Base-by-base conservation (phyloP, 2,797 vertebrate genomes). In the Melanotaenia trifasciata region DNA sequence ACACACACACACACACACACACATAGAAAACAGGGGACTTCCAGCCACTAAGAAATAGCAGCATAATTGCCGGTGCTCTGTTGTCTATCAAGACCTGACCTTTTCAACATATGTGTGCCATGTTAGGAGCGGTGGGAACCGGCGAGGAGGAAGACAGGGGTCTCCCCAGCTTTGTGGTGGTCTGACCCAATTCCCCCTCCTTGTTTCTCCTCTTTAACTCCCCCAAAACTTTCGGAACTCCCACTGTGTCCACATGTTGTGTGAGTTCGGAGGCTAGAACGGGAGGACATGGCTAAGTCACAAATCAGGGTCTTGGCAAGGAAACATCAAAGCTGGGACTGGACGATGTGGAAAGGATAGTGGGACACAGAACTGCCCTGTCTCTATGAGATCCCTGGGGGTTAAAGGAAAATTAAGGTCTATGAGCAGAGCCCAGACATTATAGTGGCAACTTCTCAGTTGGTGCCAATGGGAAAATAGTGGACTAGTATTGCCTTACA, bases 61-160 rank as follows among this genome's bases (percentile, higher is more conserved):
- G 83, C 24, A 33, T 94, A 94, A 94, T 94, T 94, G 92, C 89
- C 78, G 87, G 90, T 89, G 93, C 93, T 94, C 94, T 94, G 94
- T 92, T 93, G 92, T 94, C 94, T 91, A 92, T 94, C 94, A 94
- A 92, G 89, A 81, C 87, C 72, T 92, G 90, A 93, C 90, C 94
- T 93, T 93, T 92, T 86, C 85, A 92, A 91, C 90, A 90, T 93
- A 86, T 90, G 93, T 88, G 90, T 77, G 83, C 75, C 80, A 79
- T 79, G 84, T 87, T 64, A 78, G 84, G 84, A 90, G 88, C 89
- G 76, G 85, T 94, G 92, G 93, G 93, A 94, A 94, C 86, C 53
- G 54, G 67, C 38, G 4, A 72, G 84, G 86, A 91, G 89, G 89
- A 92, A 90, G 89, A 90, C 81, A 69, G 79, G 87, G 92, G 89